Evolutionary conservation across 2,113 vertebrate genomes (phyloP).

Genomic region (Gymnobelideus leadbeateri): DNA sequence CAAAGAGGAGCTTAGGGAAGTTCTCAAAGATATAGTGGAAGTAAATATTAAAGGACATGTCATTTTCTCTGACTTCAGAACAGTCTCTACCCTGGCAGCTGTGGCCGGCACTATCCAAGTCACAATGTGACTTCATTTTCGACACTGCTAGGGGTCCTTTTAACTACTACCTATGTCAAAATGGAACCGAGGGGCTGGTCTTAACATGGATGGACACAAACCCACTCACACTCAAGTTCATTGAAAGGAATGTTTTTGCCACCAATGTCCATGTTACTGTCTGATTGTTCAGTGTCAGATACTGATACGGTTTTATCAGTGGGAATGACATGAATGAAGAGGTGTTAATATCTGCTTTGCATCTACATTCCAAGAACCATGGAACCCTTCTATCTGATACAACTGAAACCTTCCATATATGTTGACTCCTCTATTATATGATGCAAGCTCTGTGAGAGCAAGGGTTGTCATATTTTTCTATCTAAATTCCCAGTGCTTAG

Average conservation of each 20-base stretch:
- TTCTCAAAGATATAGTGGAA: neutral
- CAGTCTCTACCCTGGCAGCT: neutral
- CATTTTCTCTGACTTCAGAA: neutral
- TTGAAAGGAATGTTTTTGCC: neutral
- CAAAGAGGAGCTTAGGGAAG: neutral
- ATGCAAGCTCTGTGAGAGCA: neutral
- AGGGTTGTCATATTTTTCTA: too few relatives aligned
- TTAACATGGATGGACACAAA: neutral
- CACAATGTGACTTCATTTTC: neutral
- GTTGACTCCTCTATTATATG: neutral
- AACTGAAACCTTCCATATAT: neutral
- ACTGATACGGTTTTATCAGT: neutral
- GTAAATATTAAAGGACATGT: neutral
- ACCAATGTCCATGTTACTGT: too few relatives aligned
- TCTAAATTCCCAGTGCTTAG: neutral
- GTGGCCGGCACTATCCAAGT: neutral
- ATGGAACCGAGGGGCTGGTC: slow-evolving; percentile 6
- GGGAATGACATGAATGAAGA: neutral
- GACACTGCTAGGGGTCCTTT: neutral
- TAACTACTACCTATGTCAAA: neutral
- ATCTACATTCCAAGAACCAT: neutral
- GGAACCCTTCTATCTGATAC: too few relatives aligned
- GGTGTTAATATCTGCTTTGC: neutral
- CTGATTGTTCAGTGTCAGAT: too few relatives aligned
- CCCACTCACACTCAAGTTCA: neutral